A percentile compares a stretch with the other conserved stretches of the same genome.
These are phyloP conservation scores for Drosophila punjabiensis DNA, from an alignment of 1,140 invertebrate species.

Conservation along the genomic window DNA sequence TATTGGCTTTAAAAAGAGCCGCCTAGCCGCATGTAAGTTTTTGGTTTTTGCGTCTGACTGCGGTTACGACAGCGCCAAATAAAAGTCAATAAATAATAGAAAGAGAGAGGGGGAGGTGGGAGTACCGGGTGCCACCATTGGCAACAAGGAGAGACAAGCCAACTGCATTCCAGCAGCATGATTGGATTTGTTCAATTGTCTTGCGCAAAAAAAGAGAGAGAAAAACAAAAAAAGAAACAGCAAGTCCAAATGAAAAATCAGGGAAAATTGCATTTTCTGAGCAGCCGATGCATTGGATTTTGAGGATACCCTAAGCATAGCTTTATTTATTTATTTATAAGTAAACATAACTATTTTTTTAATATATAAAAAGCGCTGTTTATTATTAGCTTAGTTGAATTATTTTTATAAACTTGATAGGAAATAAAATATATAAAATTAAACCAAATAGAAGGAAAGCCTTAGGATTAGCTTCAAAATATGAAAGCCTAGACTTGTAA, in stretches of 20 bases:
- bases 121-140: background rate
- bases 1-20: conserved; percentile 35
- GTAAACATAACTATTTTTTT: background rate
- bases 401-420: too few relatives aligned
- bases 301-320: background rate
- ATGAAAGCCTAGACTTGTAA: too few relatives aligned
- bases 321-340: too few relatives aligned
- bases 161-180: conserved; percentile 67
- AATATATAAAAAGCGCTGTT: background rate
- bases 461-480: too few relatives aligned
- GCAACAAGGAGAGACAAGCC: conserved; percentile 43
- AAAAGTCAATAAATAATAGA: conserved; percentile 79
- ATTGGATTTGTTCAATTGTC: conserved; percentile 69
- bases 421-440: background rate
- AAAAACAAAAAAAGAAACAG: conserved; percentile 2
- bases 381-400: too few relatives aligned
- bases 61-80: conserved; percentile 73
- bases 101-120: conserved; percentile 17
- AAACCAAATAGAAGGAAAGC: background rate
- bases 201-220: conserved; percentile 59
- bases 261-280: conserved; percentile 17
- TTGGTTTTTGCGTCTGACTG: conserved; percentile 47
- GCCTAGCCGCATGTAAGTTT: conserved; percentile 35
- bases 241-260: conserved; percentile 27
- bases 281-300: too few relatives aligned